These are phyloP conservation scores for Drosophila pectinifera DNA, from an alignment of 1,140 invertebrate species.

Conservation along the genomic window DNA sequence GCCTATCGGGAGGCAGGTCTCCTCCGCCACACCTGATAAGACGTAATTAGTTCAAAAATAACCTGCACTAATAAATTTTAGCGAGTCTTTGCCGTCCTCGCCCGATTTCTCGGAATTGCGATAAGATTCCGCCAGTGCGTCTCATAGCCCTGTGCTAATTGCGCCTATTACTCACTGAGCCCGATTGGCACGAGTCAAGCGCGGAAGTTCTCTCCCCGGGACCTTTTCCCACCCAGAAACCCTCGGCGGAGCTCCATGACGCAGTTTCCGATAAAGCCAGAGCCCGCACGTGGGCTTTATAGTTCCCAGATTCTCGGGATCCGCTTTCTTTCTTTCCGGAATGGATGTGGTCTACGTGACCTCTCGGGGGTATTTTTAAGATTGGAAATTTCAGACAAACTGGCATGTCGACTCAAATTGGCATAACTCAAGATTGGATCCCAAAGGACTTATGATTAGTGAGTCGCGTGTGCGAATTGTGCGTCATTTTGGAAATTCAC, in stretches of 20 bases:
- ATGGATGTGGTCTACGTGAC: constrained; percentile 62
- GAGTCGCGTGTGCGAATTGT: not conserved
- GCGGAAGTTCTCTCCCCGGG: no score
- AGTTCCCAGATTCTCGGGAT: not conserved
- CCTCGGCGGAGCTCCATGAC: not conserved
- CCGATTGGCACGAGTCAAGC: constrained; percentile 12
- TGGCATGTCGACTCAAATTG: constrained; percentile 2
- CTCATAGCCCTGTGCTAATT: constrained; percentile 7
- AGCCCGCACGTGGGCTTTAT: not conserved
- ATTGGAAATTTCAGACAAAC: not conserved
- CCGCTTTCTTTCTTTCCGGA: not conserved
- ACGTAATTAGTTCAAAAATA: constrained; percentile 50
- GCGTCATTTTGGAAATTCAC: not conserved
- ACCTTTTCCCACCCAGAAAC: not conserved
- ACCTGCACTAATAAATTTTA: constrained; percentile 74
- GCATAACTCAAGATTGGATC: constrained; percentile 10
- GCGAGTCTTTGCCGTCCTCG: constrained; percentile 32
- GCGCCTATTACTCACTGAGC: constrained; percentile 26
- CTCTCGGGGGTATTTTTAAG: constrained; percentile 32
- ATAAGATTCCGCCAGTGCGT: constrained; percentile 44
- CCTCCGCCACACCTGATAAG: constrained; percentile 39
- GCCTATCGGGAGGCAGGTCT: constrained; percentile 1
- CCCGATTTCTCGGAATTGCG: constrained; percentile 63
- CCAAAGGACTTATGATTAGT: not conserved
- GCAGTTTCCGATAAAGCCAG: not conserved